Conservation (phyloP, 2,888 invertebrate species). For the Brachyptera putata region DNA sequence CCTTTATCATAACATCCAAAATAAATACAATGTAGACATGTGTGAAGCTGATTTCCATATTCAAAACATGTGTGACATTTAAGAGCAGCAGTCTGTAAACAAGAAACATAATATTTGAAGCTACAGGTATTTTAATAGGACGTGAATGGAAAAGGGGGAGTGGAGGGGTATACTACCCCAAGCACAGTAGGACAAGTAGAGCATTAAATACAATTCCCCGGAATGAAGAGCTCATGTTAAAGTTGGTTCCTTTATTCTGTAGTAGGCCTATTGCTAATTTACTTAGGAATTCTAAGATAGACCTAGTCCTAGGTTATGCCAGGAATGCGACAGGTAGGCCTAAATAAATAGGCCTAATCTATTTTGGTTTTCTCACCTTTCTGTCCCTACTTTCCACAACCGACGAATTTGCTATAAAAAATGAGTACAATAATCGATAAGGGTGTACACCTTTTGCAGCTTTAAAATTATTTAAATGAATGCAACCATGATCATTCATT, state of each 20-base stretch:
- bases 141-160: slow-evolving; percentile 17
- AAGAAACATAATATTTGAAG: slow-evolving; percentile 19
- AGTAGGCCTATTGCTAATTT: too few species aligned
- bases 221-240: too few species aligned
- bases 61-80: slow-evolving; percentile 70
- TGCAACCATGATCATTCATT: slow-evolving; percentile 69
- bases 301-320: too few species aligned
- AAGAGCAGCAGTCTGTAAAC: slow-evolving; percentile 9
- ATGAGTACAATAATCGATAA: slow-evolving; percentile 76
- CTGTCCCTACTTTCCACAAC: slow-evolving; percentile 74
- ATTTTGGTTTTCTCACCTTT: too few species aligned
- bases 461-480: slow-evolving; percentile 76
- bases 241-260: too few species aligned
- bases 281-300: too few species aligned
- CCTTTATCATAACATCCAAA: slow-evolving; percentile 81
- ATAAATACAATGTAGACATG: slow-evolving; percentile 86
- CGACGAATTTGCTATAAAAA: slow-evolving; percentile 73
- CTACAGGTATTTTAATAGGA: background rate
- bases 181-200: too few species aligned
- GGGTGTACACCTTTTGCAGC: slow-evolving; percentile 68
- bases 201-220: too few species aligned
- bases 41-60: slow-evolving; percentile 73
- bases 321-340: too few species aligned
- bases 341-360: too few species aligned
- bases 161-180: too few species aligned